Evolutionary conservation across 2,113 vertebrate genomes (phyloP), one percentile per base, ranked within the genome.

Genomic region (Cathartes aura): DNA sequence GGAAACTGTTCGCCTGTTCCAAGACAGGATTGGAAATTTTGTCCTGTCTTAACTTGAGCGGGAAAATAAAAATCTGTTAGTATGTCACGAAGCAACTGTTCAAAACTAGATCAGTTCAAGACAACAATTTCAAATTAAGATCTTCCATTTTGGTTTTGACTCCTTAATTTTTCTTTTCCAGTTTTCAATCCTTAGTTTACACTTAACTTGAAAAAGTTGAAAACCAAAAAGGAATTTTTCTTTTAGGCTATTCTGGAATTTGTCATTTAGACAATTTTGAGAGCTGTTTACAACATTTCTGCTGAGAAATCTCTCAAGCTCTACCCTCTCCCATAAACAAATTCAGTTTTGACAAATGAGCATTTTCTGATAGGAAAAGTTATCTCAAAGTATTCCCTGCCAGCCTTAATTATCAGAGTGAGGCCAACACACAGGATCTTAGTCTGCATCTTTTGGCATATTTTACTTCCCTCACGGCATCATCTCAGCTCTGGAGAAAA

Each of bases 311-410:
- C 34, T 90, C 53, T 91, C 74, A 87, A 60, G 62, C 81, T 91
- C 89, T 85, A 32, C 24, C 16, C 11, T 75, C 11, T 81, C 48
- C 45, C 85, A 80, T 34, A 90, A 90, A 94, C 48, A 97, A 90
- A 94, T 76, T 70, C 78, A 52, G 40, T 64, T 97, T 88, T 90
- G 96, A 94, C 53, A 93, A 94, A 93, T 19, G 45, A 90, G 67
- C 22, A 43, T 76, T 93, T 96, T 86, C 72, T 92, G 75, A 92
- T 74, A 84, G 38, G 50, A 95, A 40, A 84, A 68, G 63, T 84
- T 91, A 73, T 81, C 58, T 76, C 67, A 24, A 87, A 68, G 36
- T 73, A 80, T 80, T 91, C 47, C 45, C 78, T 94, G 71, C n/a
- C 45, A 93, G 52, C 38, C 70, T 87, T 91, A 89, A 92, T 90